Evolutionary conservation across 1,140 invertebrate genomes (phyloP), one percentile per base, ranked within the genome.

Genomic region (Drosophila sp.): DNA sequence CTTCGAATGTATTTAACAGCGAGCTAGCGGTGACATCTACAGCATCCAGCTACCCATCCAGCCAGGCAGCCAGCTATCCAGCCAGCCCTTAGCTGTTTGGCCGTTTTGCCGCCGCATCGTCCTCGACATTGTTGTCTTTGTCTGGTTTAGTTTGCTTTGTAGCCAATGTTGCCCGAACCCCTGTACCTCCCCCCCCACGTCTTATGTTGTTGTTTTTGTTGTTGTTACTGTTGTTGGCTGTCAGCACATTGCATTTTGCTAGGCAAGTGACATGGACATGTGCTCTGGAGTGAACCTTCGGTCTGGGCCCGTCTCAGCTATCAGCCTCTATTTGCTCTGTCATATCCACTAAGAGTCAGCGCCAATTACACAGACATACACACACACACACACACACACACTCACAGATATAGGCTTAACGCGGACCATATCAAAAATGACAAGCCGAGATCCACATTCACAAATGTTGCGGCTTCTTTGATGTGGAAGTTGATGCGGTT

Each of bases 271-370:
- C 77, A 70, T 80, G 80, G 85, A 89, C 77, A 70, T 80, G 80
- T 84, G 66, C 69, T 70, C 27, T 70, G 73, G 55, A 70, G 58
- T 72, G 73, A 68, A 70, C 61, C 50, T 66, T 41, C 17, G 55
- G 35, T 60, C 58, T 35, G 47, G 55, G 66, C 68, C 57, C 56
- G 41, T 74, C 57, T 80, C 50, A 72, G 73, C 77, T 74, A 84
- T 87, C 84, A 87, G 58, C 70, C 66, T 89, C 68, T 90, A 84
- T 89, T 70, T 80, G 68, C 69, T 69, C 62, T 90, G 84, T 90
- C 84, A 90, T 33, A 84, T 80, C 66, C 84, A 87, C 70, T 89
- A 71, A 73, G 65, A 67, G 68, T 84, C 61, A 79, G 61, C 81
- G 77, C 76, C 85, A 84, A 69, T 72, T 74, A 60, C 73, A 89